Evolutionary conservation across 2,888 invertebrate genomes (phyloP), one percentile per base, ranked within the genome.

Genomic region (Tachystola acroxantha): DNA sequence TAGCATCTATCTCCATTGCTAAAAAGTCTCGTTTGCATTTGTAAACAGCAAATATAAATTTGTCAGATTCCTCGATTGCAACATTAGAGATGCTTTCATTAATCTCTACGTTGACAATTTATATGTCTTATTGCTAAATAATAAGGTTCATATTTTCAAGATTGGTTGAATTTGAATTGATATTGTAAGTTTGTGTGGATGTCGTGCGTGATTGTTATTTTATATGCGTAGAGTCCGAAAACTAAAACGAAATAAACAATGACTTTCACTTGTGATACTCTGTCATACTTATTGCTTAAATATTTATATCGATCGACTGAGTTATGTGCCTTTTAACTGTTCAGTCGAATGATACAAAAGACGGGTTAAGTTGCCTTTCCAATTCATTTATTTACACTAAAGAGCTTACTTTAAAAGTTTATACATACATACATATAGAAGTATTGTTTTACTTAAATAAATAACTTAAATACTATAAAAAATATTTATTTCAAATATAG

Each of bases 241-340:
- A 39, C 34, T 35, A 40, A 40, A 40, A 39, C 26, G 36, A 37
- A 34, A 37, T 14, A 36, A 36, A 24, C 30, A 34, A 38, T 31
- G 22, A 37, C 44, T 44, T 44, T 44, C 41, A 39, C 39, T 30
- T 25, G 28, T 33, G 37, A 34, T 27, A 34, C 27, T 19, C 27
- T 33, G 24, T 9, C 24, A 11, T 11, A 27, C 10, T 10, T 11
- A 27, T 27, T 27, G 11, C 11, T 27, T 5, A 27, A 7, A 26
- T 27, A 11, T 12, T 12, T 27, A 11, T 27, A 11, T 12, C 7
- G 27, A 27, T 27, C 12, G 5, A 27, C 7, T 24, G 24, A n/a
- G 24, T 9, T 20, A 3, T 7, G 20, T 5, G 20, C 3, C 20
- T 7, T n/a, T n/a, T n/a, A n/a, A n/a, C n/a, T n/a, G n/a, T n/a